A percentile compares a stretch with the other conserved stretches of the same genome.
Evolutionary conservation across 2,888 invertebrate species (phyloP).

Genomic region (Ichneumoninae sp.): DNA sequence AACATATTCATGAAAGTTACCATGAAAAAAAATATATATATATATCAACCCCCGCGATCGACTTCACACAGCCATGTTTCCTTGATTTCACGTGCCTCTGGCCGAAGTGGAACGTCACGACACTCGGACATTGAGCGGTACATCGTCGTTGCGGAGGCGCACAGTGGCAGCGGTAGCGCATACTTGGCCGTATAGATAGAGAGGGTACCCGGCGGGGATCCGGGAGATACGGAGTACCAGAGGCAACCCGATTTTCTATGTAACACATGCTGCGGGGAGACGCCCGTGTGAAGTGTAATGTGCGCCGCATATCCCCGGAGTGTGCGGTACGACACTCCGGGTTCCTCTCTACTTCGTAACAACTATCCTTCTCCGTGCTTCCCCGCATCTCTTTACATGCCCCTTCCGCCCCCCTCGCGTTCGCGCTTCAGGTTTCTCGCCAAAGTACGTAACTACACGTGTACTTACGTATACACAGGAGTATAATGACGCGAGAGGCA

Average conservation of each 20-base stretch:
- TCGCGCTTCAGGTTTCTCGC: slow-evolving; percentile 47
- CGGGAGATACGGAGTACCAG: slow-evolving; percentile 3
- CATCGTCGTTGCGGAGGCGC: slow-evolving; percentile 11
- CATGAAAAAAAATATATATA: too few species aligned
- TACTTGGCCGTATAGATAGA: neutral
- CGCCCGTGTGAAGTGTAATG: slow-evolving; percentile 47
- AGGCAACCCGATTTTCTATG: slow-evolving; percentile 36
- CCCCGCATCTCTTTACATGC: neutral
- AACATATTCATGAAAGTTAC: too few species aligned
- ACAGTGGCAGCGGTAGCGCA: slow-evolving; percentile 13
- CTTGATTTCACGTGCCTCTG: neutral
- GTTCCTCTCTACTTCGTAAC: slow-evolving; percentile 19
- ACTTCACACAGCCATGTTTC: too few species aligned
- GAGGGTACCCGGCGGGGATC: neutral
- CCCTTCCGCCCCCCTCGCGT: neutral
- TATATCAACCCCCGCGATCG: neutral
- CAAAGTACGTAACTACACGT: slow-evolving; percentile 63
- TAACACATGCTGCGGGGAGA: slow-evolving; percentile 28
- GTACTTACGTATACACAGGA: slow-evolving; percentile 58
- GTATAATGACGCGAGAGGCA: slow-evolving; percentile 45
- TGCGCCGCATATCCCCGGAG: slow-evolving; percentile 37
- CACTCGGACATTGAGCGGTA: slow-evolving; percentile 4
- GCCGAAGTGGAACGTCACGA: slow-evolving; percentile 11
- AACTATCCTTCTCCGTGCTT: slow-evolving; percentile 12
- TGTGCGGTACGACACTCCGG: slow-evolving; percentile 39